Evolutionary conservation across 2,797 vertebrate genomes (phyloP), one percentile per base, ranked within the genome.

Genomic region (Acomys russatus): DNA sequence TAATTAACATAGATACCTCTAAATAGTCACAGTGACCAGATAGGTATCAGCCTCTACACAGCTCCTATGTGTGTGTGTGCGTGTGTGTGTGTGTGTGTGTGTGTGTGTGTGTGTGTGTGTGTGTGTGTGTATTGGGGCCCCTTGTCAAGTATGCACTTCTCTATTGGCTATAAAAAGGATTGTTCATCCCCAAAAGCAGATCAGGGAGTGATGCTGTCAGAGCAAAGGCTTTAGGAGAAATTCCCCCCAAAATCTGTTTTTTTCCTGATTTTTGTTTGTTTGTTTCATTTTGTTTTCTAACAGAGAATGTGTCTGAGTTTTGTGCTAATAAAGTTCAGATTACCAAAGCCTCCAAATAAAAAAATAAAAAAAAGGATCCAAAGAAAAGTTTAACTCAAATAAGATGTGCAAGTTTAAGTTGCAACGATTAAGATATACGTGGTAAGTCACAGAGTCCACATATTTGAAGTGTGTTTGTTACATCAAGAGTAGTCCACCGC

Each of bases 31-130:
- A 51, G 4, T 8, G 22, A 49, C 5, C 35, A 73, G 51, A 30
- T 10, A 17, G 38, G 5, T 0, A 8, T 7, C 0, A 0, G 20
- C 3, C 15, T 49, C 28, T 30, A 8, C 6, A 9, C 15, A 6
- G 9, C 15, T 17, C n/a, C 59, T 44, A 4, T 44, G 44, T 44
- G 44, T 44, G 44, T 44, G 44, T 44, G 44, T 44, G 44, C 4
- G n/a, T n/a, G n/a, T n/a, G n/a, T n/a, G n/a, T n/a, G n/a, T n/a
- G n/a, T n/a, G n/a, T n/a, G n/a, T n/a, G n/a, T n/a, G n/a, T n/a
- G n/a, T n/a, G n/a, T n/a, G n/a, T n/a, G n/a, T n/a, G n/a, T n/a
- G n/a, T n/a, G n/a, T n/a, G n/a, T n/a, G n/a, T n/a, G n/a, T 44
- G 44, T 44, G 44, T 44, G 44, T 90, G 6, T 22, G 10, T 0